A percentile compares a stretch with the other conserved stretches of the same genome.
phyloP scores from a whole-genome alignment of 2,888 invertebrate species.

The Epistrophe grossulariae region DNA sequence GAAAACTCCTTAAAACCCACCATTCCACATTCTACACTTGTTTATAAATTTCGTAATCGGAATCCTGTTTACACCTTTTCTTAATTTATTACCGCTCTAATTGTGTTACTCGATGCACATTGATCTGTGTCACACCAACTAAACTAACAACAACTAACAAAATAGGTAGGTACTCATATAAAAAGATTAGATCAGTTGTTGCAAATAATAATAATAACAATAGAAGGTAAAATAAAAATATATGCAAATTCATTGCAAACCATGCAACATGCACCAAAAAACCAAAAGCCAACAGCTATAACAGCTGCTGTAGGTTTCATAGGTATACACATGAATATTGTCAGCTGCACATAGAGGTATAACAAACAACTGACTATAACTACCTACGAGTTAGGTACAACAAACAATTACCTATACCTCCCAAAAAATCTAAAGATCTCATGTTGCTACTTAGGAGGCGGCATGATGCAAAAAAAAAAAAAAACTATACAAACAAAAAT shows the following conservation, averaged over 20 bases:
- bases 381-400: too few relatives aligned
- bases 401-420: constrained; percentile 2
- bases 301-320: constrained; percentile 19
- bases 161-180: background rate
- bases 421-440: constrained; percentile 27
- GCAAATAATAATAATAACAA: constrained; percentile 39
- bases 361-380: too few relatives aligned
- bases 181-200: constrained; percentile 22
- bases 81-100: constrained; percentile 65
- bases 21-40: constrained; percentile 58
- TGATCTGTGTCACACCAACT: constrained; percentile 67
- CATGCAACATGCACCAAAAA: constrained; percentile 36
- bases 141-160: background rate
- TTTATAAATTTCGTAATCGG: constrained; percentile 64
- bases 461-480: constrained; percentile 13
- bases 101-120: constrained; percentile 62
- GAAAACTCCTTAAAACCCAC: constrained; percentile 22
- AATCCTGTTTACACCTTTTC: constrained; percentile 69
- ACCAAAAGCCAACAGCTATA: constrained; percentile 47
- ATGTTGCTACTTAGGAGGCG: constrained; percentile 43
- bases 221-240: constrained; percentile 39
- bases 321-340: background rate
- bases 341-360: constrained; percentile 40
- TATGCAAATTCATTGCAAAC: constrained; percentile 54
- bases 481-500: background rate